Evolutionary conservation across 2,888 invertebrate genomes (phyloP).

Genomic region (Mesorhabditis sp.): DNA sequence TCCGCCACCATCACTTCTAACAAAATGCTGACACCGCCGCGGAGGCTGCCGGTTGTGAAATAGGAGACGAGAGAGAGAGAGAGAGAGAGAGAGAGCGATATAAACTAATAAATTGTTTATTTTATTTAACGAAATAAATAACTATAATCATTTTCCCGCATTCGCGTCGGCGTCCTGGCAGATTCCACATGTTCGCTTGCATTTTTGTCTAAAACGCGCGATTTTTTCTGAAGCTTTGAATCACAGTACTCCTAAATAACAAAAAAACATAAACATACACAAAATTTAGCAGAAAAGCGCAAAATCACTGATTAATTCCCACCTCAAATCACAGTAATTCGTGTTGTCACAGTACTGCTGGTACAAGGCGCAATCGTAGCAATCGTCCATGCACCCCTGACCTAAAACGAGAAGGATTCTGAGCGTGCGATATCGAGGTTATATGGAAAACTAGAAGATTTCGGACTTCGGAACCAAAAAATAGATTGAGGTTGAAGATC

Average conservation of each 20-base stretch:
- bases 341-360: slow-evolving; percentile 25
- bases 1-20: too few relatives aligned
- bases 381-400: slow-evolving; percentile 32
- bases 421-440: not conserved
- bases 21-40: too few relatives aligned
- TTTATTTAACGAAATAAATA: too few relatives aligned
- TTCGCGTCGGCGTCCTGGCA: slow-evolving; percentile 8
- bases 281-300: too few relatives aligned
- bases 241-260: too few relatives aligned
- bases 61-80: too few relatives aligned
- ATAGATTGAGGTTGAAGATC: not conserved
- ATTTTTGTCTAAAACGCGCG: slow-evolving; percentile 11
- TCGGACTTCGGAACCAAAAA: not conserved
- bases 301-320: slow-evolving; percentile 11
- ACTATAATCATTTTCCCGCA: too few relatives aligned
- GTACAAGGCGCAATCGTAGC: slow-evolving; percentile 31
- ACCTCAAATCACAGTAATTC: slow-evolving; percentile 28
- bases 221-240: not conserved
- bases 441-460: not conserved
- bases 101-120: too few relatives aligned
- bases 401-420: slow-evolving; percentile 15
- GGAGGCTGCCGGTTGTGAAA: too few relatives aligned
- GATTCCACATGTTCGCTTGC: slow-evolving; percentile 18
- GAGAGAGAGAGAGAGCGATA: too few relatives aligned
- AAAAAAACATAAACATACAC: too few relatives aligned